Evolutionary conservation across 2,888 invertebrate species (phyloP).

Genomic region (Rotaria sp.): DNA sequence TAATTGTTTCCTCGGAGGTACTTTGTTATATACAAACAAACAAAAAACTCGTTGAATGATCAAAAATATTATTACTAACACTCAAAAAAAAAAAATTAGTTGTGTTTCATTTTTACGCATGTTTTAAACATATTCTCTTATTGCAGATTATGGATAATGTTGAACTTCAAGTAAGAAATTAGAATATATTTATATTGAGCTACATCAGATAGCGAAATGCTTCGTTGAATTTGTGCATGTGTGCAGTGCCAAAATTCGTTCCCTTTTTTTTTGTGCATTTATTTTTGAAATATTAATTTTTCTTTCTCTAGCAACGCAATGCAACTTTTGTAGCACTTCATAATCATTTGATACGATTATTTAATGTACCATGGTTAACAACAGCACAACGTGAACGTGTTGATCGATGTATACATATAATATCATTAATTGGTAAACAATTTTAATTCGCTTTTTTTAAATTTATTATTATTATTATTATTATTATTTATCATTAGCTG

Average conservation of each 20-base stretch:
- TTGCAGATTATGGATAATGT: not conserved
- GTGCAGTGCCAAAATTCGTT: not conserved
- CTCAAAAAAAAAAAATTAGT: not conserved
- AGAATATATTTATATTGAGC: too few relatives aligned
- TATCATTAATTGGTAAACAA: not conserved
- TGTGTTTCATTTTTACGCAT: not conserved
- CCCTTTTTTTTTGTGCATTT: not conserved
- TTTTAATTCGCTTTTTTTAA: not conserved
- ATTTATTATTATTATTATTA: not conserved
- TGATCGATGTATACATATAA: slow-evolving; percentile 25
- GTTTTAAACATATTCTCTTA: not conserved
- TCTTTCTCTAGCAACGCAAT: slow-evolving; percentile 65
- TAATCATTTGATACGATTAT: not conserved
- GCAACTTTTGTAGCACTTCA: not conserved
- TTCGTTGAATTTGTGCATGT: not conserved
- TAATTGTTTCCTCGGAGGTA: slow-evolving; percentile 24
- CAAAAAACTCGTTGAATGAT: not conserved
- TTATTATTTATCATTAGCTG: not conserved
- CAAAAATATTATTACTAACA: not conserved
- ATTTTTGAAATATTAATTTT: slow-evolving; percentile 17
- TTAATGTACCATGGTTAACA: not conserved
- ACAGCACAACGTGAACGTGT: not conserved
- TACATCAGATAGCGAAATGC: not conserved
- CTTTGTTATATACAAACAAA: not conserved
- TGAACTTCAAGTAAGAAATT: not conserved